Base-by-base conservation (phyloP, 2,113 vertebrate genomes). In the Phoxinus phoxinus region DNA sequence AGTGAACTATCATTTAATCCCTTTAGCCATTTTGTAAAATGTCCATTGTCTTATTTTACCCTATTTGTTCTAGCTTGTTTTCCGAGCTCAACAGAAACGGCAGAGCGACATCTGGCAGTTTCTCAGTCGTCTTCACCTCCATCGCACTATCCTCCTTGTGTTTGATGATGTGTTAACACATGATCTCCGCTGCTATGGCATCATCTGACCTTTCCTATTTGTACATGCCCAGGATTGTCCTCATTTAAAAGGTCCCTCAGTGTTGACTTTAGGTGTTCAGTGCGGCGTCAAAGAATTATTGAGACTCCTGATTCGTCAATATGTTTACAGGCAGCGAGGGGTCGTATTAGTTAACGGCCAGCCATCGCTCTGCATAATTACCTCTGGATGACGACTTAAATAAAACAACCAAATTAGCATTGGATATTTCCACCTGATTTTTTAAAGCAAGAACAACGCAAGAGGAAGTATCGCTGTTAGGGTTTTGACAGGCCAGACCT, bases 321-420 rank as follows among this genome's bases (percentile, higher is more conserved):
- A 76, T 85, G 71, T 48, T 81, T 81, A 69, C 80, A 81, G 61
- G 65, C 27, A 77, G 61, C 65, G 83, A 84, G 41, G 27, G 19
- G 73, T 32, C 19, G 25, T 67, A 53, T 84, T 65, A 67, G 44
- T 84, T 51, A 84, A 63, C 30, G 21, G 30, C 37, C 51, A 25
- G 44, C 73, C 13, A n/a, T 61, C 2, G 32, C 83, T 84, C 27
- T 48, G 48, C 58, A 25, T 84, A 48, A 84, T 63, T 84, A 65
- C 44, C 59, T 65, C 25, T 48, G 71, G 41, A 44, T 84, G 73
- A 65, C 27, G 6, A 63, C 46, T 51, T 32, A 35, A 77, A 56
- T 30, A 46, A 76, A 56, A 23, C 0, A 11, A 48, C 23, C 19
- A 81, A 59, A 61, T 84, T 41, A 59, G 69, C 53, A 30, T 51